Evolutionary conservation across 1,140 invertebrate species (phyloP).

Genomic region (Drosophila yakuba): DNA sequence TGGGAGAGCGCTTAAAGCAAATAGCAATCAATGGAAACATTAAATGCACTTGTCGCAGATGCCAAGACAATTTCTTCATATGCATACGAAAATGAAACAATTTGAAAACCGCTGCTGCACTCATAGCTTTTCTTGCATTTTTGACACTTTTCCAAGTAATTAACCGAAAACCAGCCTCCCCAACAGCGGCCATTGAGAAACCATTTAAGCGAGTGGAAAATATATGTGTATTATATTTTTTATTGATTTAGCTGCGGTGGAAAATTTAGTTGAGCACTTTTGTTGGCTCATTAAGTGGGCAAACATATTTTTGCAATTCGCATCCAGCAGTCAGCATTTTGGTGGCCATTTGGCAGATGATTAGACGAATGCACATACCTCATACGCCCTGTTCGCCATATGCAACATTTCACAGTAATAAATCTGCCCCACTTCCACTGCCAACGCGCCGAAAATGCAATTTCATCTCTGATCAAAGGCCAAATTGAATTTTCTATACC

Average conservation of each 20-base stretch:
- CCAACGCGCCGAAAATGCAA: slow-evolving; percentile 17
- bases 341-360: slow-evolving; percentile 43
- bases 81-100: slow-evolving; percentile 13
- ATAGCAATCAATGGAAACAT: slow-evolving; percentile 46
- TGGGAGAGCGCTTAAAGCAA: background rate
- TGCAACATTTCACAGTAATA: slow-evolving; percentile 55
- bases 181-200: slow-evolving; percentile 28
- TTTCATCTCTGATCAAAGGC: slow-evolving; percentile 46
- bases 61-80: slow-evolving; percentile 5
- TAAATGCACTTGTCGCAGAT: slow-evolving; percentile 61
- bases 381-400: slow-evolving; percentile 42
- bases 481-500: slow-evolving; percentile 38
- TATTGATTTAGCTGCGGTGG: slow-evolving; percentile 70
- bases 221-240: slow-evolving; percentile 34
- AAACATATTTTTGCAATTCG: background rate
- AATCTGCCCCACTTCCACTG: slow-evolving; percentile 8
- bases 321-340: slow-evolving; percentile 3
- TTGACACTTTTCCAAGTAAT: slow-evolving; percentile 64
- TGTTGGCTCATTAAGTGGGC: background rate
- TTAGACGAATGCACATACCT: slow-evolving; percentile 37
- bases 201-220: slow-evolving; percentile 28
- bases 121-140: slow-evolving; percentile 6
- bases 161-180: slow-evolving; percentile 13
- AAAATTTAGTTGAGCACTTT: too few relatives aligned
- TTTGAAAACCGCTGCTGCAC: slow-evolving; percentile 1